Base-by-base conservation (phyloP, 2,888 invertebrate genomes). In the Drosophila lutescens region DNA sequence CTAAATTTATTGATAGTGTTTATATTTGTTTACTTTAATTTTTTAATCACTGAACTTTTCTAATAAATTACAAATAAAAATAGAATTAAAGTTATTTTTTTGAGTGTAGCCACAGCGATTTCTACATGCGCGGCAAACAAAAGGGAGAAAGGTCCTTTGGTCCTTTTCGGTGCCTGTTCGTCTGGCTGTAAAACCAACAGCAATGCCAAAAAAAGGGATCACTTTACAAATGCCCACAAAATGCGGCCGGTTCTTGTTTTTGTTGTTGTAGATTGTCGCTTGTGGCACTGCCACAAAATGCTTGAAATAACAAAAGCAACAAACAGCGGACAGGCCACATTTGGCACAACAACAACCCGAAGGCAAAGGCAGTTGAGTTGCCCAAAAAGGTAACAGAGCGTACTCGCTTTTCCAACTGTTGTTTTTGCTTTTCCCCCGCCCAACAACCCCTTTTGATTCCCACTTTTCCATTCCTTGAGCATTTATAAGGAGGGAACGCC, bases 211-310 rank as follows among this genome's bases (percentile, higher is more conserved):
- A 74, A 74, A 84, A 83, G 71, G 83, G 83, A 84, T 84, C 83
- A 84, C 77, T 89, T 84, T 84, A 84, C 89, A 84, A 84, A 83
- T 83, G 88, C 88, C 89, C 88, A 81, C 89, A 89, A 89, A 68
- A 83, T 89, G 88, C 83, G 86, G 79, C 80, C 68, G 86, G 80
- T 77, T 86, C 71, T 69, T 59, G 65, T 70, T 40, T 75, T 46
- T 73, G 54, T 62, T 75, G 72, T 58, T 81, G 72, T 72, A 59
- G 82, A 71, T 74, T 86, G 89, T 89, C 89, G 87, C 89, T 76
- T 84, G 85, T 85, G 82, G 89, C 89, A 87, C 61, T 70, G 59
- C 53, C 70, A 47, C 60, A 61, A 49, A 49, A 17, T 34, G 49
- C 49, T 49, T 49, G 40, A 73, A 69, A 69, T 71, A 87, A 47